phyloP scores from a whole-genome alignment of 2,113 vertebrate genomes.

The Ceuthmochares aereus region DNA sequence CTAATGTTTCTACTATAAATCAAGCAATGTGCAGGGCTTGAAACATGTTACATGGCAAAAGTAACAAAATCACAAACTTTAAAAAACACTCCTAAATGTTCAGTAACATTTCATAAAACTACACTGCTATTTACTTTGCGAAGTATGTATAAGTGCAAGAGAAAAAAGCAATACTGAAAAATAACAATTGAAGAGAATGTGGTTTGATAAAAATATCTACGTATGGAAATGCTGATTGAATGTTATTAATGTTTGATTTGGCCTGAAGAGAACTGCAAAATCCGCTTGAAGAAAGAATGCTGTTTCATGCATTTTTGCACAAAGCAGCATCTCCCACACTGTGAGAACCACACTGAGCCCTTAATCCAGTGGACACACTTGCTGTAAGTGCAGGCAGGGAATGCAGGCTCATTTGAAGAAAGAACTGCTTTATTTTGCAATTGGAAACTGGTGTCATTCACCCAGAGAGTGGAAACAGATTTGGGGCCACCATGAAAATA shows the following conservation, averaged over 20 bases:
- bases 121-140: constrained; percentile 12
- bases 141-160: background rate
- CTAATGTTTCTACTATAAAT: constrained; percentile 50
- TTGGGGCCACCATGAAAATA: background rate
- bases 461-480: background rate
- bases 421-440: background rate
- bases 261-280: background rate
- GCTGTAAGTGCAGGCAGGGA: background rate
- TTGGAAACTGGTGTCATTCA: background rate
- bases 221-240: constrained; percentile 28
- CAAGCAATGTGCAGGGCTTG: constrained; percentile 58
- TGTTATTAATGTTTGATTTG: constrained; percentile 46
- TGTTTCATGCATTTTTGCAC: background rate
- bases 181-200: constrained; percentile 10
- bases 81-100: constrained; percentile 47
- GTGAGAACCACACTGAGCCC: rapidly evolving
- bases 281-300: background rate
- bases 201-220: constrained; percentile 43
- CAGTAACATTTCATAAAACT: constrained; percentile 56
- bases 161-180: constrained; percentile 4
- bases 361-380: background rate
- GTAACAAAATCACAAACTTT: constrained; percentile 45
- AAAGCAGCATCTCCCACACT: constrained; percentile 2
- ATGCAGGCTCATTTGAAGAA: background rate
- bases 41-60: constrained; percentile 50